Evolutionary conservation across 2,888 invertebrate genomes (phyloP), one percentile per base, ranked within the genome.

Genomic region (Callimorpha dominula): DNA sequence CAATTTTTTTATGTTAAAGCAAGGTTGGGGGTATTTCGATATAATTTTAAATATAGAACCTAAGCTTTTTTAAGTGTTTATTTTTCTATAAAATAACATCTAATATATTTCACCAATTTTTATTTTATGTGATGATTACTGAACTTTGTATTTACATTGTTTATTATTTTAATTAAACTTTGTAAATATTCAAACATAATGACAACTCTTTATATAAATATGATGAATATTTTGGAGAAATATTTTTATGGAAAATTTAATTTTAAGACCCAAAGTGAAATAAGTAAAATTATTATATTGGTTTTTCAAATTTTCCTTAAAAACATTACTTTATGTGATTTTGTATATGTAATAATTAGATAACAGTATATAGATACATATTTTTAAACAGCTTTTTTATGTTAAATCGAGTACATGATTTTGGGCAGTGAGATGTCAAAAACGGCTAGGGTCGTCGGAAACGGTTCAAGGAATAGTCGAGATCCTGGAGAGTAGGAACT

Each of bases 381-480:
- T 20, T 65, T 20, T 20, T 11, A 17, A 50, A 50, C 31, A 1
- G 11, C 17, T 31, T n/a, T 42, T 50, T 31, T 20, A 20, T 72
- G 57, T 42, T 65, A 42, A 63, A 17, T 43, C 54, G 62, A 64
- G 49, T n/a, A 69, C 74, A 82, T 74, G 77, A 71, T 73, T 64
- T 62, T 75, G 63, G 77, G 77, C 73, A 76, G 75, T 77, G 79
- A 43, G 71, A 73, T 78, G 76, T 71, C 81, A 72, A 49, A 66
- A 65, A 31, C 20, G 72, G 70, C 73, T 78, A 68, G 68, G 74
- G 78, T 70, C 73, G 71, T 76, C 76, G 78, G 76, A 72, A 80
- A 70, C 72, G 43, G 74, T 72, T 75, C 77, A 17, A 70, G 72
- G 74, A 75, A 77, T 73, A 72, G 20, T 68, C 70, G 78, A 83